Conservation (phyloP, 2,888 invertebrate species). For the Nymphalis polychloros region DNA sequence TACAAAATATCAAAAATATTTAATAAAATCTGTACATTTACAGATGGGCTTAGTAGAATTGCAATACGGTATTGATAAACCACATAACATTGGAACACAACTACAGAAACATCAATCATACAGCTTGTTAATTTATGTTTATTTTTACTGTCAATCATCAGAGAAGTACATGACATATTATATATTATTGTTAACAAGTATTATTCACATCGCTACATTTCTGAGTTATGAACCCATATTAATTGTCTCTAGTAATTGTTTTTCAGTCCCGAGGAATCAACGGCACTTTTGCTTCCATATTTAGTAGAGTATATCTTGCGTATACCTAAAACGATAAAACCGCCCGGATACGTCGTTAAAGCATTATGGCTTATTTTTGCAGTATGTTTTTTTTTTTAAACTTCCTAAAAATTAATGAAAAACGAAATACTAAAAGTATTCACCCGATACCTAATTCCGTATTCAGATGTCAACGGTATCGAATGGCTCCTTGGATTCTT, state of each 20-base stretch:
- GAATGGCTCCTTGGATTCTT: slow-evolving; percentile 57
- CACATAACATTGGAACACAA: slow-evolving; percentile 59
- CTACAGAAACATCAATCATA: slow-evolving; percentile 66
- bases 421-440: background rate
- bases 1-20: too few species aligned
- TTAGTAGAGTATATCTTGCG: slow-evolving; percentile 64
- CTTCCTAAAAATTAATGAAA: too few species aligned
- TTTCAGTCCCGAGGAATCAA: slow-evolving; percentile 68
- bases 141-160: slow-evolving; percentile 73
- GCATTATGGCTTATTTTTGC: slow-evolving; percentile 75
- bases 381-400: slow-evolving; percentile 45
- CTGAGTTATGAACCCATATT: background rate
- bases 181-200: background rate
- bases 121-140: slow-evolving; percentile 69
- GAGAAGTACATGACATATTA: slow-evolving; percentile 58
- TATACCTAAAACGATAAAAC: slow-evolving; percentile 54
- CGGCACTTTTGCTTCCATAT: slow-evolving; percentile 61
- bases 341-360: slow-evolving; percentile 69
- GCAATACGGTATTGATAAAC: slow-evolving; percentile 65
- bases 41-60: slow-evolving; percentile 70
- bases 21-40: slow-evolving; percentile 35
- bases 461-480: slow-evolving; percentile 71
- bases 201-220: too few species aligned
- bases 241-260: slow-evolving; percentile 14
- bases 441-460: background rate